These are phyloP conservation scores for Nephila pilipes DNA, from an alignment of 1,140 invertebrate species.

Conservation along the genomic window DNA sequence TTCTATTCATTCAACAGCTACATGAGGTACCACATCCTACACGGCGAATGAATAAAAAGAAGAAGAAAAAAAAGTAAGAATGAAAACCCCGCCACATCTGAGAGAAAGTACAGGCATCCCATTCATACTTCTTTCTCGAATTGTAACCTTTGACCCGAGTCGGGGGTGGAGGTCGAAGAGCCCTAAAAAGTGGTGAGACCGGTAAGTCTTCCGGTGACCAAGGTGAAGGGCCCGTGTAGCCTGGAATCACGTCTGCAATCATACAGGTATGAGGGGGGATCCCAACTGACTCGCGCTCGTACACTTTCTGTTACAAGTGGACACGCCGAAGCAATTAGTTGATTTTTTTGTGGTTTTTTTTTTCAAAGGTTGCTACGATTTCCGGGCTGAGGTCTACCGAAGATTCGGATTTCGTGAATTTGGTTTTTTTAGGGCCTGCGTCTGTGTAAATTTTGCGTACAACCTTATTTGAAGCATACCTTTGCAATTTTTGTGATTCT, in stretches of 20 bases:
- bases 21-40: not conserved
- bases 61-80: constrained; percentile 17
- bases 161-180: constrained; percentile 49
- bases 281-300: too few relatives aligned
- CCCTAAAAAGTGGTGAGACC: constrained; percentile 64
- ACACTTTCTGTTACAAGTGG: not conserved
- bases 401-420: not conserved
- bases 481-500: too few relatives aligned
- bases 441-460: not conserved
- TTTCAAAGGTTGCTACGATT: not conserved
- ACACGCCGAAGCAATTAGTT: not conserved
- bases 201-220: constrained; percentile 73
- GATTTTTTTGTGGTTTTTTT: not conserved
- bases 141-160: constrained; percentile 48
- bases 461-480: too few relatives aligned
- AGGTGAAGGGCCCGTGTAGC: constrained; percentile 9
- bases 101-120: constrained; percentile 70
- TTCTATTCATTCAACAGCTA: constrained; percentile 15
- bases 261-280: constrained; percentile 5
- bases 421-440: not conserved
- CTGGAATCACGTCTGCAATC: constrained; percentile 30
- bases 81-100: constrained; percentile 20
- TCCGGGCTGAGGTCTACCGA: not conserved
- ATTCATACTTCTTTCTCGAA: constrained; percentile 69
- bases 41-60: too few relatives aligned